Conservation (phyloP, 2,797 vertebrate species). For the Spinus pinus region DNA sequence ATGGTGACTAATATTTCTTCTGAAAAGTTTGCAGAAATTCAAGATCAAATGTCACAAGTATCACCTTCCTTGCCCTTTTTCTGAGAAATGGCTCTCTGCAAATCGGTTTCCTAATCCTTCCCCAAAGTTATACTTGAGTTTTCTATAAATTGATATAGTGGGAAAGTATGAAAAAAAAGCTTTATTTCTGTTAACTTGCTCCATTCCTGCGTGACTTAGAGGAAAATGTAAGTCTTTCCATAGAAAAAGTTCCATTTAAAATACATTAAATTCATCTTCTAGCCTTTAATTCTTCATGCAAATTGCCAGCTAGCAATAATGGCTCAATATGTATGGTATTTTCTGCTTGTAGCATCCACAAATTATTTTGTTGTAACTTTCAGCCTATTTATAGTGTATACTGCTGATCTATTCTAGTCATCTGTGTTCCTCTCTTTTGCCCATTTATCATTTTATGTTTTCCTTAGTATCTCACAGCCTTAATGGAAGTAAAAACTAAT, state of each 20-base stretch:
- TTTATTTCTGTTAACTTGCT: neutral
- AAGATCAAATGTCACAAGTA: neutral
- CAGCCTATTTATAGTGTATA: neutral
- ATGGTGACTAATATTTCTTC: neutral
- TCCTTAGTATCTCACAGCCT: neutral
- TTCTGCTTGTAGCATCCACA: neutral
- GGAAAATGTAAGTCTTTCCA: neutral
- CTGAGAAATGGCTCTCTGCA: neutral
- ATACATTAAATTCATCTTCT: neutral
- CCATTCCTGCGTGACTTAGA: neutral
- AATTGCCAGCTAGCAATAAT: neutral
- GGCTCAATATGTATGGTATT: neutral
- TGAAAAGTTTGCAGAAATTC: neutral
- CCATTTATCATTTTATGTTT: neutral
- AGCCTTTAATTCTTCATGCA: neutral
- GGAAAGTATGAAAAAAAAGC: neutral
- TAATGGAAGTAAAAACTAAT: neutral
- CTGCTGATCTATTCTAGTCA: neutral
- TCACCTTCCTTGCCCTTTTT: neutral
- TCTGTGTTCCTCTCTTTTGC: neutral
- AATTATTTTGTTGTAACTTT: neutral
- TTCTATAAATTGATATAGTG: neutral
- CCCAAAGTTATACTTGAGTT: neutral
- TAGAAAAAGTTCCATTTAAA: neutral
- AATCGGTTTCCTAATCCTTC: neutral